These are phyloP conservation scores for Thereuonema tuberculata DNA, from an alignment of 1,140 invertebrate genomes.

Conservation along the genomic window DNA sequence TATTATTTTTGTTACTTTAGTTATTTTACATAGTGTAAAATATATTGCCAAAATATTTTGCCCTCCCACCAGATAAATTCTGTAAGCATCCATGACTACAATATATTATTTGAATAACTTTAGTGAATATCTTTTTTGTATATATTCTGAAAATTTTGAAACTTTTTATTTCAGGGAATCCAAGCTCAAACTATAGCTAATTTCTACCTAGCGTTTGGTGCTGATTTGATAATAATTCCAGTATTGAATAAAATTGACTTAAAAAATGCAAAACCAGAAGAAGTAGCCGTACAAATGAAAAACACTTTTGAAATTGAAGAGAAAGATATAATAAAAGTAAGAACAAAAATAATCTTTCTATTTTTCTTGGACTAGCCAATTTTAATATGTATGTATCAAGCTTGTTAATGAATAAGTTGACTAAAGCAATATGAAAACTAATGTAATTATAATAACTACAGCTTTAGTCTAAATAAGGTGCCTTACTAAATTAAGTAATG, in stretches of 20 bases:
- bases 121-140: background rate
- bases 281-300: conserved; percentile 60
- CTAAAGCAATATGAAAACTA: conserved; percentile 35
- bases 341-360: conserved; percentile 3
- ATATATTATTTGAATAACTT: background rate
- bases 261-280: conserved; percentile 71
- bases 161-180: conserved; percentile 44
- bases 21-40: no score
- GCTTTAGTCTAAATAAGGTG: no score
- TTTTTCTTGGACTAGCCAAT: background rate
- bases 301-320: conserved; percentile 70
- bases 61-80: no score
- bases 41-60: no score
- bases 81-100: no score
- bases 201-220: conserved; percentile 78
- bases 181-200: conserved; percentile 98
- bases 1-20: no score
- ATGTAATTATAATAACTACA: no score
- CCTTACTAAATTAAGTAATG: no score
- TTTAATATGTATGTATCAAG: conserved; percentile 53
- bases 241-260: conserved; percentile 96
- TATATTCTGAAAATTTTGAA: conserved; percentile 3
- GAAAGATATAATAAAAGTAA: conserved; percentile 48
- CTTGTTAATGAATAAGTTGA: conserved; percentile 56
- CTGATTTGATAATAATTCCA: conserved; percentile 70